A percentile compares a stretch with the other conserved stretches of the same genome.
Evolutionary conservation across 2,888 invertebrate genomes (phyloP).

Genomic region (Globia sparganii): DNA sequence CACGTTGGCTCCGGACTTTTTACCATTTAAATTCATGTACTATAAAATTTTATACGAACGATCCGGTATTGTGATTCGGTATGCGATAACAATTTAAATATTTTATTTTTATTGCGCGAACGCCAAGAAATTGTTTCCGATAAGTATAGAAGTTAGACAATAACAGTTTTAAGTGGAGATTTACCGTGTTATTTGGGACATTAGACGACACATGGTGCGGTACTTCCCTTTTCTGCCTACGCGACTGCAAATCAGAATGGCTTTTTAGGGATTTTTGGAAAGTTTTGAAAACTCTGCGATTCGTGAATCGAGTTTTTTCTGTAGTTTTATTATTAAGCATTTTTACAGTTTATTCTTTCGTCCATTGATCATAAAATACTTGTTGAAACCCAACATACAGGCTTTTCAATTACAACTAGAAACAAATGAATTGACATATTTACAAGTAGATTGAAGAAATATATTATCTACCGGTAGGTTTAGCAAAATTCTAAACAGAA

Average conservation of each 20-base stretch:
- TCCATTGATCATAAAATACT: not conserved
- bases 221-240: constrained; percentile 50
- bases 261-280: constrained; percentile 34
- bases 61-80: constrained; percentile 65
- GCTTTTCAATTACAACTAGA: not conserved
- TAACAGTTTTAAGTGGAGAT: constrained; percentile 66
- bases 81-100: constrained; percentile 71
- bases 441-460: not conserved
- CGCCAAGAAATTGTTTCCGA: constrained; percentile 66
- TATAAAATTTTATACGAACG: constrained; percentile 71
- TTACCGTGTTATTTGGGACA: constrained; percentile 62
- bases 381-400: not conserved
- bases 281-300: not conserved
- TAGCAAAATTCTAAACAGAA: not conserved
- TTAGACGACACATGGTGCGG: constrained; percentile 55
- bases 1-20: constrained; percentile 70
- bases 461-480: too few species aligned
- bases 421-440: not conserved
- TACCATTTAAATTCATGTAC: constrained; percentile 70
- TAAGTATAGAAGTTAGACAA: constrained; percentile 71
- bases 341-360: too few species aligned
- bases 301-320: not conserved
- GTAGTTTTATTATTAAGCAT: not conserved
- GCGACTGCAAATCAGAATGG: constrained; percentile 33
- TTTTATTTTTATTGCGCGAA: constrained; percentile 71